These are phyloP conservation scores for Papilio machaon DNA, from an alignment of 1,140 invertebrate species.

Conservation along the genomic window DNA sequence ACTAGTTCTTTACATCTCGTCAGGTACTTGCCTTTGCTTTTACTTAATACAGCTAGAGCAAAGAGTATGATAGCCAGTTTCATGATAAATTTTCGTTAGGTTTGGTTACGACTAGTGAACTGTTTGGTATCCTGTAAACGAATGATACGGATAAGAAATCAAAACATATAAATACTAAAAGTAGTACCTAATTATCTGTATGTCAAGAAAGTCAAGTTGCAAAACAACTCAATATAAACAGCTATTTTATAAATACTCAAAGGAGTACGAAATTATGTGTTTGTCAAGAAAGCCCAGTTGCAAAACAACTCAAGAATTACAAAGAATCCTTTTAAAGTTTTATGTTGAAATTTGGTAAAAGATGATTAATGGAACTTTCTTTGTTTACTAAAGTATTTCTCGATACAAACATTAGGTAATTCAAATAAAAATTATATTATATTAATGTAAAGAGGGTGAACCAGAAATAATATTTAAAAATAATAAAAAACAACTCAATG, in stretches of 20 bases:
- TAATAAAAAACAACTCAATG: no score
- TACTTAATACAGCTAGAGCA: neutral
- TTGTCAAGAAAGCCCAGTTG: no score
- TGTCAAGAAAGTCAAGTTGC: neutral
- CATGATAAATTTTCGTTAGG: neutral
- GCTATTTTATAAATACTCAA: no score
- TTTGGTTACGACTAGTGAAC: neutral
- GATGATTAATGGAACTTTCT: neutral
- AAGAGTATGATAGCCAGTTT: neutral
- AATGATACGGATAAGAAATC: neutral
- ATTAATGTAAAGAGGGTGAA: no score
- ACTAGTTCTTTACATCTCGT: neutral
- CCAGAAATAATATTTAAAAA: no score
- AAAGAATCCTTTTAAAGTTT: neutral
- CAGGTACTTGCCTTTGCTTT: neutral
- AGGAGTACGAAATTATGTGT: no score
- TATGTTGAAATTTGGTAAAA: neutral
- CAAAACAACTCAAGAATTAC: no score
- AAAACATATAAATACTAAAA: neutral
- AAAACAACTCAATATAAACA: no score
- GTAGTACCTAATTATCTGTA: neutral
- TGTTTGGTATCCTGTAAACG: neutral
- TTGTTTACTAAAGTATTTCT: neutral
- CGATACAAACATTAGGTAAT: neutral
- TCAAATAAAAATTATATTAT: neutral